Percentiles rank a stretch among this genome's conserved stretches.
Conservation (phyloP, 2,888 invertebrate genomes). For the Euclidia mi region DNA sequence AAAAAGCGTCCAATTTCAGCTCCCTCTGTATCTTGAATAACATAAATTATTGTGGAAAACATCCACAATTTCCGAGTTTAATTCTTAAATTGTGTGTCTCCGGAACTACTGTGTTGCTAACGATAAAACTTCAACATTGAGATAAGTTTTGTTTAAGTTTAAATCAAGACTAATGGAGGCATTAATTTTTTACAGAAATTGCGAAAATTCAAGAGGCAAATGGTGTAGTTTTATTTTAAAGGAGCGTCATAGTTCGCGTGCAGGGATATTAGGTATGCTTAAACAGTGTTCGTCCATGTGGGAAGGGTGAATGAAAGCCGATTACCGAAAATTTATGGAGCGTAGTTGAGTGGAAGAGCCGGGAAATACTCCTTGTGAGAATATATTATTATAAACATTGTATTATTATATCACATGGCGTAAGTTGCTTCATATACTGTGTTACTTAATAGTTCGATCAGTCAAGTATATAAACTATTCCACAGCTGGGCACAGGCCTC, state of each 20-base stretch:
- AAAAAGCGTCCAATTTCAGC: conserved; percentile 45
- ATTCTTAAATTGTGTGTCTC: conserved; percentile 40
- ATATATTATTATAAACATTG: conserved; percentile 3
- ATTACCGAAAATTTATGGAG: conserved; percentile 20
- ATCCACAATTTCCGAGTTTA: conserved; percentile 43
- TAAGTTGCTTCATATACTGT: too few relatives aligned
- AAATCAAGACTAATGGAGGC: conserved; percentile 2
- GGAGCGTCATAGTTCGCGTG: conserved; percentile 6
- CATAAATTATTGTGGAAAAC: conserved; percentile 49
- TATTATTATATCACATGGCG: not conserved
- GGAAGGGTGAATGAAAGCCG: conserved; percentile 14
- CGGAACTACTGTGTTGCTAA: conserved; percentile 25
- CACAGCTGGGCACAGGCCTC: too few relatives aligned
- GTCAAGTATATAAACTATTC: too few relatives aligned
- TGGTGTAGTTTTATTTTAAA: not conserved
- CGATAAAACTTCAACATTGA: conserved; percentile 29
- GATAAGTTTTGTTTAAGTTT: conserved; percentile 12
- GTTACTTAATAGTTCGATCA: too few relatives aligned
- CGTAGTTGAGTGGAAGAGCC: conserved; percentile 11
- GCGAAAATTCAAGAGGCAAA: not conserved
- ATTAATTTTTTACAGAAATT: conserved; percentile 1
- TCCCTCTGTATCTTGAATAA: conserved; percentile 39
- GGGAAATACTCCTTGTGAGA: not conserved
- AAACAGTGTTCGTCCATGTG: conserved; percentile 10
- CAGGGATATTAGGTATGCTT: not conserved